Evolutionary conservation across 1,140 invertebrate genomes (phyloP), one percentile per base, ranked within the genome.

Genomic region (Psilanteris sp.): DNA sequence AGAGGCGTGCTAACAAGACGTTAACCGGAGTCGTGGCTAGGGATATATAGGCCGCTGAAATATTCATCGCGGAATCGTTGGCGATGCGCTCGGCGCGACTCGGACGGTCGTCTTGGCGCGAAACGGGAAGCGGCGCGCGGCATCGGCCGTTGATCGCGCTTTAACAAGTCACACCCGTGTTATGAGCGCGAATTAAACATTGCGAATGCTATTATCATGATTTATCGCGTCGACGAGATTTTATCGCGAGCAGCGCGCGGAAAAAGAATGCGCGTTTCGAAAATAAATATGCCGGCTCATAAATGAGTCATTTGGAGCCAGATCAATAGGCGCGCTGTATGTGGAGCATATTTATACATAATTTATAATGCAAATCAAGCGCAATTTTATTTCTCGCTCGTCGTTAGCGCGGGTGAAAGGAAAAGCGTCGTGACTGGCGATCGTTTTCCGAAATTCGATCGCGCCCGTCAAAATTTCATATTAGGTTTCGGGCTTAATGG

Each of bases 291-390:
- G 16, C 41, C n/a, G 6, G 15, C 11, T 54, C 39, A 32, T 55
- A 67, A 67, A 59, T 55, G 54, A 54, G 54, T 54, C 61, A 52
- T 61, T 67, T 67, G 37, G 54, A 37, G n/a, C 14, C 44, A 46
- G 55, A 75, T 75, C 72, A 55, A 75, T 67, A 62, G 34, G 27
- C 8, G 55, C n/a, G 37, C 29, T 41, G 18, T 44, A 44, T 55
- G 46, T 66, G 18, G 34, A 61, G 7, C 71, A 29, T n/a, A n/a
- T 44, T 27, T 62, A 62, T 67, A 32, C 31, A 68, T 62, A 57
- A 75, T 68, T 75, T 64, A 68, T 64, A 37, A 64, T 70, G 48
- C 43, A 70, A 75, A 75, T 68, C 29, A 55, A 37, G 43, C 14
- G 29, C 32, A 18, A 34, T 41, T 48, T 39, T 62, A 27, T 43